Evolutionary conservation across 2,888 invertebrate species (phyloP).

Genomic region (Dichetophora obliterata): DNA sequence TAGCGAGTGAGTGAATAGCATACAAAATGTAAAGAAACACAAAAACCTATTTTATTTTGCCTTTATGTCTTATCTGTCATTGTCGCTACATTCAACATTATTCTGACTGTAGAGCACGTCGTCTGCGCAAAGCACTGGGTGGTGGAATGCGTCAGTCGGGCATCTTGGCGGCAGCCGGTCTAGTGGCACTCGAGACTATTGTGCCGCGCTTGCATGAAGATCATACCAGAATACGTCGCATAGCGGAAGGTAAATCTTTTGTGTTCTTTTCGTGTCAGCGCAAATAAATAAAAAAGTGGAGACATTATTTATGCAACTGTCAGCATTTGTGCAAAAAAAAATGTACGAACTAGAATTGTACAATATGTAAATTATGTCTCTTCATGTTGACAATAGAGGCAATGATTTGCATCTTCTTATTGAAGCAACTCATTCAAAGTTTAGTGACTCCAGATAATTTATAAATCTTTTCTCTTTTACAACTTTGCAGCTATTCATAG

Average conservation of each 20-base stretch:
- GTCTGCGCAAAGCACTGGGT: conserved; percentile 88
- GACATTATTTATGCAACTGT: conserved; percentile 3
- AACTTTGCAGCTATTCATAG: conserved; percentile 70
- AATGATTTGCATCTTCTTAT: conserved; percentile 16
- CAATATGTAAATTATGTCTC: background rate
- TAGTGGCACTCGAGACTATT: conserved; percentile 86
- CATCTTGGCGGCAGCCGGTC: conserved; percentile 89
- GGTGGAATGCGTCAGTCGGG: conserved; percentile 96
- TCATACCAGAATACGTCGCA: conserved; percentile 77
- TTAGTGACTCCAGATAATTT: conserved; percentile 31
- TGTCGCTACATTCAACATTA: background rate
- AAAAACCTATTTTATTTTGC: conserved; percentile 7
- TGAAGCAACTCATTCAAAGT: conserved; percentile 36
- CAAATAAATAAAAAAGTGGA: background rate
- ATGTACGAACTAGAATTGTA: background rate
- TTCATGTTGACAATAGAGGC: background rate
- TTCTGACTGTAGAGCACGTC: conserved; percentile 76
- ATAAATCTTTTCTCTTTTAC: background rate
- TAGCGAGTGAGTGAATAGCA: conserved; percentile 72
- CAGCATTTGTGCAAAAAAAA: background rate
- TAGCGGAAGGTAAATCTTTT: conserved; percentile 76
- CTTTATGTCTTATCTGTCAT: conserved; percentile 9
- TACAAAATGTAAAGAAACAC: conserved; percentile 27
- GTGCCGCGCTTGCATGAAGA: conserved; percentile 80
- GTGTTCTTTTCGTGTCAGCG: background rate